A percentile compares a stretch with the other conserved stretches of the same genome.
Conservation (phyloP, 2,113 vertebrate species). For the Mixornis gularis region DNA sequence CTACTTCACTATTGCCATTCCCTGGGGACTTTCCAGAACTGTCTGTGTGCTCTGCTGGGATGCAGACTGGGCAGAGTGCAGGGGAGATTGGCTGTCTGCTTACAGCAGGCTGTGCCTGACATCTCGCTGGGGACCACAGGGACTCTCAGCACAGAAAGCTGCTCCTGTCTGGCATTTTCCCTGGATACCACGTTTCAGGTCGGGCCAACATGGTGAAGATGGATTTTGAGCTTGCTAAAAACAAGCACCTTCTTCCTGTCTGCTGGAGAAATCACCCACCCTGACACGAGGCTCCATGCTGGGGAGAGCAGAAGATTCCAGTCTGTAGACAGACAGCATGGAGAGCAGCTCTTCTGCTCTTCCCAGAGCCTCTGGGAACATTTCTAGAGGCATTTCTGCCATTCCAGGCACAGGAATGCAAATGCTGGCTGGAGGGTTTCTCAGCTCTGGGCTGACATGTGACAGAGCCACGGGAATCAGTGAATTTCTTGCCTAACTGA, state of each 20-base stretch:
- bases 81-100: rapidly evolving
- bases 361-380: not conserved
- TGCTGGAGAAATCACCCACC: not conserved
- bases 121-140: rapidly evolving
- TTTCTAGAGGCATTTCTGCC: not conserved
- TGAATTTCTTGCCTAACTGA: not conserved
- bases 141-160: not conserved
- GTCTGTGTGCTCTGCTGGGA: not conserved
- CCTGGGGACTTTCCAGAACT: not conserved
- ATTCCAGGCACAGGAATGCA: not conserved
- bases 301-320: not conserved
- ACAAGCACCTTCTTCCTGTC: not conserved
- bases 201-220: not conserved
- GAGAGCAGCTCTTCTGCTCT: not conserved
- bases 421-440: not conserved
- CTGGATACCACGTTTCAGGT: not conserved
- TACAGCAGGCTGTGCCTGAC: not conserved
- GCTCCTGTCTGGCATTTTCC: not conserved
- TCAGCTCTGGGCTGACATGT: not conserved
- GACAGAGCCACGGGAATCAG: not conserved
- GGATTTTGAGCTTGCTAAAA: not conserved
- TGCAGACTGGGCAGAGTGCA: not conserved
- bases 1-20: not conserved
- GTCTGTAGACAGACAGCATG: rapidly evolving
- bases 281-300: rapidly evolving